Base-by-base conservation (phyloP, 1,140 invertebrate genomes). In the Lethocerus indicus region DNA sequence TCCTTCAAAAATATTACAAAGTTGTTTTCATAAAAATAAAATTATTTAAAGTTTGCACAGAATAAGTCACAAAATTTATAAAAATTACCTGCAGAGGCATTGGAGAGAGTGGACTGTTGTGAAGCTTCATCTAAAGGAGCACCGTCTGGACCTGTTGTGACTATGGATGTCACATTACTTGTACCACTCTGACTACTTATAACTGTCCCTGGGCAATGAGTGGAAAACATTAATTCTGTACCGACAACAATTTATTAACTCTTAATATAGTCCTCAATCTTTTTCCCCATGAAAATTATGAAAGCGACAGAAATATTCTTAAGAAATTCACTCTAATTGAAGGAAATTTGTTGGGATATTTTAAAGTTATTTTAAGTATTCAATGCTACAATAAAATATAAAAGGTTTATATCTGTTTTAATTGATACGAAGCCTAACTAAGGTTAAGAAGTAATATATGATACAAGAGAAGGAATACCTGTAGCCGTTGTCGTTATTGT, bases 101-200 rank as follows among this genome's bases (percentile, higher is more conserved):
- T 90, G 42, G 85, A 89, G 48, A 90, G 71, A 51, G 87, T 91
- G 54, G 86, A 90, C 64, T 91, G 87, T 61, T 91, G 87, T 56
- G 83, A 87, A 55, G 81, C 86, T 67, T 91, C 87, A 64, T 91
- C 87, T 51, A 90, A 71, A 23, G 81, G 76, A 43, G 83, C 76
- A 35, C 86, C 86, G 70, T 89, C 86, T 2, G 86, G 85, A 21
- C 86, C 86, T 36, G 85, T 88, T 49, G 84, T 87, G 56, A 87
- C 81, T 47, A 88, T 77, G 40, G 81, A 80, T n/a, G 83, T 87
- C 50, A 86, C 83, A 47, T 44, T 53, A 18, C 50, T 32, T 40
- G 44, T 41, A 59, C 58, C 51, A 66, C 58, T 51, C 63, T 52
- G 53, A 53, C 52, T 60, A 41, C 47, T 53, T 42, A 54, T 56